Evolutionary conservation across 1,140 invertebrate species (phyloP), one percentile per base, ranked within the genome.

Genomic region (Agraylea sexmaculata): DNA sequence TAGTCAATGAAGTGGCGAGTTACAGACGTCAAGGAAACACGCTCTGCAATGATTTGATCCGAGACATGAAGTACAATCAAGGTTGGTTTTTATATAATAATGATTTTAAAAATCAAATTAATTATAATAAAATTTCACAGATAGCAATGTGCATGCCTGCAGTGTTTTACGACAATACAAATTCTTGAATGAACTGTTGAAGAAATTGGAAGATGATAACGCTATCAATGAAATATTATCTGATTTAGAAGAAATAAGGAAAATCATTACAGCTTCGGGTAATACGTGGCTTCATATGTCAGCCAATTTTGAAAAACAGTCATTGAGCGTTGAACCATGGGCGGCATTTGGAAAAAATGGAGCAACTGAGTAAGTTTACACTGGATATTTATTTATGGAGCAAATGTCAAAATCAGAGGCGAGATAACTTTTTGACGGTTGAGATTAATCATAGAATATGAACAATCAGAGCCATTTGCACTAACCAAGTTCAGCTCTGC

Each of bases 111-210:
- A 12, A 5, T 32, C 30, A 11, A 32, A 32, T 12, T 11, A 13
- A 7, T 7, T 7, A 15, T 27, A 37, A 20, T 25, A 37, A 37
- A 37, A 63, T 54, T 52, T 64, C 56, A 35, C 60, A 76, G 82
- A 84, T 40, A 84, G 75, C 50, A 91, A 90, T 57, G 59, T 77
- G 42, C 74, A 75, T 51, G 64, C 72, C 35, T 70, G 68, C 31
- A 79, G 76, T 37, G 71, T 87, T 42, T 54, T 90, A 8, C 66
- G 77, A 0, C 87, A 92, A 52, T 76, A 81, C 29, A 75, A 74
- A 35, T 90, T 91, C 55, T 65, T 92, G 4, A 75, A 69, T 10
- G 66, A 75, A 19, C 45, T 88, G 1, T 46, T 80, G 1, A 64
- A 74, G 32, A 63, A 65, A 39, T 53, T 88, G 4, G 70, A 74